A percentile compares a stretch with the other conserved stretches of the same genome.
phyloP scores from a whole-genome alignment of 2,797 vertebrate species.

The Aphelocoma californica region DNA sequence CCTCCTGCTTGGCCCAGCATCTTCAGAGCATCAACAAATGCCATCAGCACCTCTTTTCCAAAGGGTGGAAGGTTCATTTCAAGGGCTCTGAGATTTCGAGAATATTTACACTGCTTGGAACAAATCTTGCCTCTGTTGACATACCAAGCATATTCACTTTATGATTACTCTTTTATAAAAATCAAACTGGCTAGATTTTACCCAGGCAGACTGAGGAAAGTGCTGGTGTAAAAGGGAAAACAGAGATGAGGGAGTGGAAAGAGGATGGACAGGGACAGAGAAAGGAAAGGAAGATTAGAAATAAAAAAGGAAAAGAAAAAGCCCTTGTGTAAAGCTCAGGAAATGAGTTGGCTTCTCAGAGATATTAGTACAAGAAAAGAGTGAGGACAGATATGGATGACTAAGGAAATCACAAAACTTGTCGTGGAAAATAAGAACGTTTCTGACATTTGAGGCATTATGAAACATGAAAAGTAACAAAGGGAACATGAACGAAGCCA shows the following conservation, averaged over 20 bases:
- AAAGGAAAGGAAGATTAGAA: conserved; percentile 59
- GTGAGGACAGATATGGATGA: conserved; percentile 14
- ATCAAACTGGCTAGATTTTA: neutral
- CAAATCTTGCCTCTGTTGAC: neutral
- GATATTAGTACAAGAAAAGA: conserved; percentile 24
- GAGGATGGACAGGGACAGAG: neutral
- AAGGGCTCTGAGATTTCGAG: neutral
- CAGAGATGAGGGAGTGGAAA: conserved; percentile 4
- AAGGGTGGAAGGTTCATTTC: conserved; percentile 7
- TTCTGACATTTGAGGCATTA: conserved; percentile 1
- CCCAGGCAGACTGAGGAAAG: neutral
- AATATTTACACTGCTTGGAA: conserved; percentile 17
- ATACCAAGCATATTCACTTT: neutral
- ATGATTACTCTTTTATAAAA: neutral
- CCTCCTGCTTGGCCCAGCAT: neutral
- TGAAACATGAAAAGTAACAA: neutral
- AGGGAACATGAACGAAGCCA: neutral
- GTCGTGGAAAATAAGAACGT: neutral
- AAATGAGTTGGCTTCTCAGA: conserved; percentile 52
- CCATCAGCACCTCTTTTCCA: neutral
- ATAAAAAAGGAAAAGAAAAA: neutral
- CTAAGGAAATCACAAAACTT: conserved; percentile 39
- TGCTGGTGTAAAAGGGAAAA: neutral
- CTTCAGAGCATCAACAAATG: neutral
- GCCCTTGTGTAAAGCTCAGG: conserved; percentile 43